These are phyloP conservation scores for Euspilapteryx auroguttella DNA, from an alignment of 2,888 invertebrate genomes.

Conservation along the genomic window DNA sequence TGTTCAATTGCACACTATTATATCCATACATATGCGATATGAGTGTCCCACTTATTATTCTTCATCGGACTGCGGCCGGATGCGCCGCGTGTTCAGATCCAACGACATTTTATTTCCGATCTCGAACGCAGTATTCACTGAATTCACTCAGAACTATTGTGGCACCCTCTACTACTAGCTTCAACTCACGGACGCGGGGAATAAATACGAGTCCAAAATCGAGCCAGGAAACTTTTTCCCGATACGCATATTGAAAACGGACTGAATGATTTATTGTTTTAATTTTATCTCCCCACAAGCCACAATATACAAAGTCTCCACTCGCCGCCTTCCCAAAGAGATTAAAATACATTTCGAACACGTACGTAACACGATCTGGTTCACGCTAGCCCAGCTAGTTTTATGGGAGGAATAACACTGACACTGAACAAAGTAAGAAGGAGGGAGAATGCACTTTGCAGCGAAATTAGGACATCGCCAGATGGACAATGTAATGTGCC, in stretches of 20 bases:
- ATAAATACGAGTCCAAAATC: background rate
- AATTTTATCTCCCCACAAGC: background rate
- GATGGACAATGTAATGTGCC: background rate
- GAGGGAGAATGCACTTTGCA: background rate
- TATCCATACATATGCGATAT: constrained; percentile 8
- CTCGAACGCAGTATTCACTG: constrained; percentile 1
- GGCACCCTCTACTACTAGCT: background rate
- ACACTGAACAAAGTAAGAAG: background rate
- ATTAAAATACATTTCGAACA: no score
- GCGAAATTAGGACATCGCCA: background rate
- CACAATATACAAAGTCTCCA: no score
- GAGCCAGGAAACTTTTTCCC: background rate
- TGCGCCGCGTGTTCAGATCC: background rate
- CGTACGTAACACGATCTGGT: no score
- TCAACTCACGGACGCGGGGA: background rate
- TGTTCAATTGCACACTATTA: no score
- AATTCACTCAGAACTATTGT: background rate
- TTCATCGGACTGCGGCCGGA: background rate
- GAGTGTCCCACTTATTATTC: constrained; percentile 1
- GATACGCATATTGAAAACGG: background rate
- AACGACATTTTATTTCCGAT: constrained; percentile 4
- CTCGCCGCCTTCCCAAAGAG: no score
- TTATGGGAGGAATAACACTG: background rate
- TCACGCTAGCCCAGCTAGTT: no score
- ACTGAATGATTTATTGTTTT: background rate